Conservation (phyloP, 1,140 invertebrate species). For the Drosophila watanabei region DNA sequence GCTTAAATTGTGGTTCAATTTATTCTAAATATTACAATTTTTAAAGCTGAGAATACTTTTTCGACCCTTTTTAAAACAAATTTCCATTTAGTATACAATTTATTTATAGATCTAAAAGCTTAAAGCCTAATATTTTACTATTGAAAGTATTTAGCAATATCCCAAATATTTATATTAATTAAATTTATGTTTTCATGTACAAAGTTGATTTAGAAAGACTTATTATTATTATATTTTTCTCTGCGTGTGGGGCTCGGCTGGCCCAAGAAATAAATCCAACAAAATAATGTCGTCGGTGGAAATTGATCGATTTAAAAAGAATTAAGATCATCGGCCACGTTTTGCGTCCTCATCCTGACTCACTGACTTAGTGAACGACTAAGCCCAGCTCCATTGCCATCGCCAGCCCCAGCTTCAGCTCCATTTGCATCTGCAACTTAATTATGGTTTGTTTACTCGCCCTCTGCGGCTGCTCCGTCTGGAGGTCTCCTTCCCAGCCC, state of each 20-base stretch:
- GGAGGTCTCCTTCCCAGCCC: conserved; percentile 12
- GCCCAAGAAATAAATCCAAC: conserved; percentile 23
- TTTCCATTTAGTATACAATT: not conserved
- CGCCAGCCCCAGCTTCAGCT: conserved; percentile 5
- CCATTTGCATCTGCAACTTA: conserved; percentile 68
- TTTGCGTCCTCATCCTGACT: conserved; percentile 65
- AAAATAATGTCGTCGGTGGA: conserved; percentile 80
- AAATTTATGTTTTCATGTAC: not conserved
- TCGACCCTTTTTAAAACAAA: not conserved
- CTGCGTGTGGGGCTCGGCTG: conserved; percentile 20
- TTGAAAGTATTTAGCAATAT: not conserved
- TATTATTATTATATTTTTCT: not conserved
- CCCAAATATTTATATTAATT: not conserved
- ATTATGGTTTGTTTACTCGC: conserved; percentile 82
- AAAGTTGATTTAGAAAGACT: too few relatives aligned
- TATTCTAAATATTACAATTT: not conserved
- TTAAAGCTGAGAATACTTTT: not conserved
- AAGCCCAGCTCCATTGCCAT: conserved; percentile 30
- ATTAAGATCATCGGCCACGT: conserved; percentile 80
- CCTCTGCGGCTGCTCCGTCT: conserved; percentile 18
- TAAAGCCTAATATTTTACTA: too few relatives aligned
- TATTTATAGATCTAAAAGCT: not conserved
- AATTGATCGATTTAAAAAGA: conserved; percentile 84
- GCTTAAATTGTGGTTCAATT: not conserved
- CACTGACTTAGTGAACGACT: conserved; percentile 82